Evolutionary conservation across 2,113 vertebrate genomes (phyloP).

Genomic region (Odobenus rosmarus): DNA sequence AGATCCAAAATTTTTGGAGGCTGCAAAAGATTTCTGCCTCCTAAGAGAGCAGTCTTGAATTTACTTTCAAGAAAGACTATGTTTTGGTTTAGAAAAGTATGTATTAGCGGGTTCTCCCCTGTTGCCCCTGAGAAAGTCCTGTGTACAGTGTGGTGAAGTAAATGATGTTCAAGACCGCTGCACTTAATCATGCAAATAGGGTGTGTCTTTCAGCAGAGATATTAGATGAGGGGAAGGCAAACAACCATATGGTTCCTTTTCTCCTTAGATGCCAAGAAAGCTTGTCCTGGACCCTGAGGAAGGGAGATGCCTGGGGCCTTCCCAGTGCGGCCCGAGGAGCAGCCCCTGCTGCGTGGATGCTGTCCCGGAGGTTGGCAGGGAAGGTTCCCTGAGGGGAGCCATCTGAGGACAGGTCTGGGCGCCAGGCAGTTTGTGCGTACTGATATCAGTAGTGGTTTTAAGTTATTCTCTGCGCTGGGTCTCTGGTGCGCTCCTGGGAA

Average conservation of each 20-base stretch:
- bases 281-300: background rate
- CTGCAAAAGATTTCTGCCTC: background rate
- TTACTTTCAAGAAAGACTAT: background rate
- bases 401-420: background rate
- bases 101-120: background rate
- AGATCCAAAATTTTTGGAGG: background rate
- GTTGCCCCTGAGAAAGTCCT: background rate
- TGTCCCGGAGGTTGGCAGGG: background rate
- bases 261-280: background rate
- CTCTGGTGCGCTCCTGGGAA: background rate
- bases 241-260: background rate
- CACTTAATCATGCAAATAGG: background rate
- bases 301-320: background rate
- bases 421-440: background rate
- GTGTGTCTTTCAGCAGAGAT: background rate
- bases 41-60: background rate
- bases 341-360: rapidly evolving
- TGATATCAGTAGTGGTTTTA: background rate
- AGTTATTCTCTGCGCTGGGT: background rate
- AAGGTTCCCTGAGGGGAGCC: background rate
- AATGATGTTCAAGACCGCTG: background rate
- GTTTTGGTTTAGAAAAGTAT: constrained; percentile 23
- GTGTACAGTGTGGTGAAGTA: background rate
- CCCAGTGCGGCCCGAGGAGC: no score
- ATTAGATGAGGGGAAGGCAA: background rate